phyloP scores from a whole-genome alignment of 2,888 invertebrate genomes.

The Leptopilina syphax region DNA sequence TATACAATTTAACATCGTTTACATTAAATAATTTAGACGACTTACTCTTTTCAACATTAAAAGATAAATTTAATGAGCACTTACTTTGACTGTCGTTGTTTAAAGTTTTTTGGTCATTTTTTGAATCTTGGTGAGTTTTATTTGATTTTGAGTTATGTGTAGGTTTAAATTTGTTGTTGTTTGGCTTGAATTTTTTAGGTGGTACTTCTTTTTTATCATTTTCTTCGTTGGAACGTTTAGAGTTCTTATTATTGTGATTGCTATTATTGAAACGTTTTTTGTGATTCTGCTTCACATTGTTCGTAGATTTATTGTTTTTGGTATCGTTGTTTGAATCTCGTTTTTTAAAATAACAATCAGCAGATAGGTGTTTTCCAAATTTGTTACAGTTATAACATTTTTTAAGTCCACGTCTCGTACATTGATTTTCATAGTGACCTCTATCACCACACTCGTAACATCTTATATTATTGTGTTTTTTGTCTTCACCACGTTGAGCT shows the following conservation, averaged over 20 bases:
- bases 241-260: background rate
- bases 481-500: background rate
- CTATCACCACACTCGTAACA: background rate
- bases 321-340: background rate
- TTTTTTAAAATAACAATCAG: background rate
- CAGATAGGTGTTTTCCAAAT: background rate
- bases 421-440: background rate
- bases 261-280: background rate
- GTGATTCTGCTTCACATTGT: background rate
- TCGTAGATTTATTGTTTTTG: background rate
- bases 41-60: background rate
- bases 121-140: background rate
- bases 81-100: background rate
- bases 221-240: background rate
- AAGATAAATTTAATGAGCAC: background rate
- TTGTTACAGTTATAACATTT: background rate
- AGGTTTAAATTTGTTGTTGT: background rate
- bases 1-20: background rate
- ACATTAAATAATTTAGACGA: background rate
- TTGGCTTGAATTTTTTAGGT: background rate
- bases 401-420: background rate
- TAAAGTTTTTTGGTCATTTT: background rate
- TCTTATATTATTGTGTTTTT: background rate
- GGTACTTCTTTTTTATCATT: background rate
- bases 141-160: background rate